Percentiles rank a stretch among this genome's conserved stretches.
Conservation (phyloP, 2,888 invertebrate genomes). For the Aspidiotus destructor region DNA sequence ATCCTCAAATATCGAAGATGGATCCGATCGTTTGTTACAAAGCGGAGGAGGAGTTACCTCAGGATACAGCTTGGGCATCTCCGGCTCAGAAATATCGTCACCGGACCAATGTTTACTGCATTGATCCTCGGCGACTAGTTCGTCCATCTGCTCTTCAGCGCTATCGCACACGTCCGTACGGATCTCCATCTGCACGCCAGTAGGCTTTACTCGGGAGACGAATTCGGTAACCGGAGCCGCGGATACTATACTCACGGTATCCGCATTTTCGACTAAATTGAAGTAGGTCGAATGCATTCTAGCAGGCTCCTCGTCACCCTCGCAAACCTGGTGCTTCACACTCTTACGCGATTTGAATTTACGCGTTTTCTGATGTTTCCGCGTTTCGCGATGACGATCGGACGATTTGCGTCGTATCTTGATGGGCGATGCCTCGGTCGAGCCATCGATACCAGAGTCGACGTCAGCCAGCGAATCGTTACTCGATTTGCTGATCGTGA, state of each 20-base stretch:
- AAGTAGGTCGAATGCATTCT: conserved; percentile 4
- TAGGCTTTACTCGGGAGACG: conserved; percentile 17
- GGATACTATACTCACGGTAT: conserved; percentile 11
- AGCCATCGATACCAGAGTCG: conserved; percentile 31
- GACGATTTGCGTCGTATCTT: background rate
- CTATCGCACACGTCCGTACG: conserved; percentile 17
- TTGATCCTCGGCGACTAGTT: conserved; percentile 8
- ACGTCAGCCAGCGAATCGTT: conserved; percentile 26
- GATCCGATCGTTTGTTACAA: background rate
- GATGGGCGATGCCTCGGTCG: conserved; percentile 20
- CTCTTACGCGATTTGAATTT: background rate
- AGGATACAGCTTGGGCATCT: conserved; percentile 26
- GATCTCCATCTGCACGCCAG: background rate
- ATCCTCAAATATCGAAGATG: background rate
- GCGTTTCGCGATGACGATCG: conserved; percentile 1
- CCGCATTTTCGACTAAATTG: conserved; percentile 6
- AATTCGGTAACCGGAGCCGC: conserved; percentile 14
- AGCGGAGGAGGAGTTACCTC: conserved; percentile 3
- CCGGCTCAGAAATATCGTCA: conserved; percentile 9
- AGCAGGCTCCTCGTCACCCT: conserved; percentile 12
- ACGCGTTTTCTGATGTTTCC: background rate
- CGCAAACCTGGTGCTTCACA: background rate
- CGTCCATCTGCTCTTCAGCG: conserved; percentile 1
- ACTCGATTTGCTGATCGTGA: conserved; percentile 37
- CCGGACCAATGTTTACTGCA: conserved; percentile 16